Base-by-base conservation (phyloP, 2,888 invertebrate genomes). In the Merodon equestris region DNA sequence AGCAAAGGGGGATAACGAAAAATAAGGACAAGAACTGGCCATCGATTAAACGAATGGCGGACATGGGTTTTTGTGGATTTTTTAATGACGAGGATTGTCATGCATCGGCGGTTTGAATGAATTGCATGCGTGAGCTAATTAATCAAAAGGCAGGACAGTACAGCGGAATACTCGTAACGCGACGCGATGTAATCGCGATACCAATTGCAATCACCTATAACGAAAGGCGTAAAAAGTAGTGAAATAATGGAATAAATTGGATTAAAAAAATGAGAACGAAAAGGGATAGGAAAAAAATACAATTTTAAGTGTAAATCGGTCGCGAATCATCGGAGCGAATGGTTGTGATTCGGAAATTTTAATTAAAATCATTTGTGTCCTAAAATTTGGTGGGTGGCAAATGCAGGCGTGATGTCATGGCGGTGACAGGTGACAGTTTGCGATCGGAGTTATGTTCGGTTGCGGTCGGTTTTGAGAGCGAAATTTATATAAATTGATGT, bases 111-210 rank as follows among this genome's bases (percentile, higher is more conserved):
- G 54, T 53, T 45, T 13, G 13, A 27, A 64, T 64, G 47, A 54
- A 64, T 64, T 54, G 54, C 53, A 64, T 53, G 64, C 53, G 54
- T 74, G 61, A 74, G 61, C 61, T 68, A 68, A 74, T 74, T 74
- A 74, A 74, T 74, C 74, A 68, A 73, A 72, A 54, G 50, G 57
- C 60, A 53, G 47, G 50, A 42, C 57, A 17, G 58, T 51, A 71
- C 64, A 57, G 64, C 27, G n/a, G 44, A 27, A 27, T 27, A n/a
- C n/a, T n/a, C 60, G 58, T 42, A 34, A 45, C 61, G 27, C 27
- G 27, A 27, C 57, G 61, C 42, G 50, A 51, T 42, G 42, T 54
- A 34, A 19, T 40, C 45, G 14, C 14, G 10, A 47, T 54, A 36
- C 27, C 27, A 27, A 27, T 27, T 27, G 38, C 27, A 42, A 14